phyloP scores from a whole-genome alignment of 2,888 invertebrate genomes.

The Drosophila sordidula region DNA sequence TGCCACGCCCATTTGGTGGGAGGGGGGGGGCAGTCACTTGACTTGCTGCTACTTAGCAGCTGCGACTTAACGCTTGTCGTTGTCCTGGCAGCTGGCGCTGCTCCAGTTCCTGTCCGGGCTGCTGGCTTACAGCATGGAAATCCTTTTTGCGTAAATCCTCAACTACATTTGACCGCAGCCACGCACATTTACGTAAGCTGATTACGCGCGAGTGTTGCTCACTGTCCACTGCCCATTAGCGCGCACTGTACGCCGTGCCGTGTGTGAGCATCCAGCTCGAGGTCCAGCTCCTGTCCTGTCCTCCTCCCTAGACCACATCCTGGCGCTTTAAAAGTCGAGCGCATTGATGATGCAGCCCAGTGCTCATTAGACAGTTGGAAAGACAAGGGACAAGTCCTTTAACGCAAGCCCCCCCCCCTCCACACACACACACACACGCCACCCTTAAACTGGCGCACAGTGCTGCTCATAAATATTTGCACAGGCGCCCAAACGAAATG shows the following conservation, averaged over 20 bases:
- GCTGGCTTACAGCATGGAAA: conserved; percentile 57
- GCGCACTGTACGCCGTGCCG: conserved; percentile 23
- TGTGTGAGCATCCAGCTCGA: neutral
- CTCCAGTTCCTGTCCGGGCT: conserved; percentile 3
- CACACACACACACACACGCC: neutral
- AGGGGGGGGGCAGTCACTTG: conserved; percentile 29
- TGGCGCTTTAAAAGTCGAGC: conserved; percentile 39
- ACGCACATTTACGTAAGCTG: conserved; percentile 75
- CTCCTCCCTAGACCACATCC: neutral
- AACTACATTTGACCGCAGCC: conserved; percentile 70
- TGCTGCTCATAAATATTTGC: conserved; percentile 67
- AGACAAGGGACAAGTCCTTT: neutral
- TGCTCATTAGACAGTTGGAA: conserved; percentile 41
- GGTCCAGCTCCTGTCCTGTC: neutral
- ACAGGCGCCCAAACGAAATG: conserved; percentile 60
- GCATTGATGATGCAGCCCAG: conserved; percentile 36
- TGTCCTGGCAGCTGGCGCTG: conserved; percentile 22
- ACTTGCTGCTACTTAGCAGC: conserved; percentile 47
- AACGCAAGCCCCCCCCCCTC: neutral
- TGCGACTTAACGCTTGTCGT: conserved; percentile 43
- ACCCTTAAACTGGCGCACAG: neutral
- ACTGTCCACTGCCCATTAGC: conserved; percentile 53
- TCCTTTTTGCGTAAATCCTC: conserved; percentile 66
- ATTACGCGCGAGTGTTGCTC: conserved; percentile 56
- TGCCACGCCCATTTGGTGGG: conserved; percentile 6